Evolutionary conservation across 2,113 vertebrate species (phyloP).

Genomic region (Cynoglossus semilaevis): DNA sequence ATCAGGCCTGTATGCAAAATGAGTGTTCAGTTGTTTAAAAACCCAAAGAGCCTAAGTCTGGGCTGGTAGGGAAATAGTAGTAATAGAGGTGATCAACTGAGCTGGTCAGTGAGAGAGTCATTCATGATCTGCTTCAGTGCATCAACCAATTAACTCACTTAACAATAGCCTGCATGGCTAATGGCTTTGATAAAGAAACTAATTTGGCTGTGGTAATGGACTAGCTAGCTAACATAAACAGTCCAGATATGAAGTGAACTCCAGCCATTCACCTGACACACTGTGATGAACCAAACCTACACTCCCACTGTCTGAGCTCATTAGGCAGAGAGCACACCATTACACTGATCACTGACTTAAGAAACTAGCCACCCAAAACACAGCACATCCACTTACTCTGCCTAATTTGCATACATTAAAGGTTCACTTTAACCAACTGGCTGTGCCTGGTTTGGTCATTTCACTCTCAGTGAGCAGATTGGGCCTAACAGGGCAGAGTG

Average conservation of each 20-base stretch:
- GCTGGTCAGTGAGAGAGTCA: conserved; percentile 68
- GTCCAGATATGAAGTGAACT: conserved; percentile 70
- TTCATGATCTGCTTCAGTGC: conserved; percentile 73
- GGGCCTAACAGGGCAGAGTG: conserved; percentile 45
- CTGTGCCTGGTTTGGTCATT: conserved; percentile 41
- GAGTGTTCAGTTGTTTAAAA: neutral
- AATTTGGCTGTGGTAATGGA: conserved; percentile 73
- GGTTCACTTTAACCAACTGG: conserved; percentile 39
- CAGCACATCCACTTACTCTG: conserved; percentile 52
- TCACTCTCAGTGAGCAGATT: conserved; percentile 56
- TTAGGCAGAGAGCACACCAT: conserved; percentile 61
- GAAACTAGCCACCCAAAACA: conserved; percentile 62
- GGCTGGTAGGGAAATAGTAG: conserved; percentile 12
- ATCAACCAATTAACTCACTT: conserved; percentile 82
- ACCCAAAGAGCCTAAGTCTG: conserved; percentile 21
- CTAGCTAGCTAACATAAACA: conserved; percentile 72
- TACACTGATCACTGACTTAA: conserved; percentile 68
- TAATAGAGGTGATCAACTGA: conserved; percentile 39
- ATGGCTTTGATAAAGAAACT: conserved; percentile 68
- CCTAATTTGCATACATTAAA: conserved; percentile 71
- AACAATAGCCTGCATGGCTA: conserved; percentile 67
- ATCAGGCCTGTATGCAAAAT: too few species aligned
- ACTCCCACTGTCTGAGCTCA: conserved; percentile 46
- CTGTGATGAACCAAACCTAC: conserved; percentile 46
- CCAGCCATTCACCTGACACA: conserved; percentile 52